Base-by-base conservation (phyloP, 2,797 vertebrate species). In the Parambassis ranga region DNA sequence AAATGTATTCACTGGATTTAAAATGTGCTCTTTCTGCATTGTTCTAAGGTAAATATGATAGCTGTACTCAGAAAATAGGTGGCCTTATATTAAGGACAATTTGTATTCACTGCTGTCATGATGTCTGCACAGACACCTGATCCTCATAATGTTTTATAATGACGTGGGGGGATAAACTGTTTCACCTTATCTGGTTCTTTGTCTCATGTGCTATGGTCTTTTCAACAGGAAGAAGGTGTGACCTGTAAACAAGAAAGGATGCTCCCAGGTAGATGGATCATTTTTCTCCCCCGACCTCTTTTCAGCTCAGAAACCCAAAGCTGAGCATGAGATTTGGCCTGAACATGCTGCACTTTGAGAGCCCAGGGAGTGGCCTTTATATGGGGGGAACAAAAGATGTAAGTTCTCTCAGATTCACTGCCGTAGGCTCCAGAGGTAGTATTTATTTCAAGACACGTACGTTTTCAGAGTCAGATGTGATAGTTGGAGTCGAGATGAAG, bases 401-500 rank as follows among this genome's bases (percentile, higher is more conserved):
- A 4, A 13, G 24, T 16, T 8, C 2, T 19, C 49, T 18, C 4
- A 55, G 53, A 51, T 32, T 55, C 4, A 27, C 26, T 15, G 3
- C 6, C 9, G 5, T 2, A 4, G 10, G 6, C n/a, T 20, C 15
- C n/a, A 22, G 14, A 18, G 55, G 39, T 18, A 14, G 4, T 58
- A 62, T 65, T 62, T 49, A 38, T 52, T 7, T 37, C 7, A n/a
- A 4, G 5, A 9, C n/a, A 13, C 1, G 2, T 4, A 1, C 2
- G 15, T 22, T 15, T 27, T 22, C 22, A 36, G 11, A 38, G 28
- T 28, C 38, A 42, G 11, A 65, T 14, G 10, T 8, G 19, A 27
- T 11, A 3, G 6, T 1, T 13, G 16, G 20, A 41, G 41, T 9
- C 5, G 48, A 15, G 24, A 85, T 87, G 81, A 81, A 8, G 38